These are phyloP conservation scores for Cerceris ruficornis DNA, from an alignment of 2,888 invertebrate species.

Conservation along the genomic window DNA sequence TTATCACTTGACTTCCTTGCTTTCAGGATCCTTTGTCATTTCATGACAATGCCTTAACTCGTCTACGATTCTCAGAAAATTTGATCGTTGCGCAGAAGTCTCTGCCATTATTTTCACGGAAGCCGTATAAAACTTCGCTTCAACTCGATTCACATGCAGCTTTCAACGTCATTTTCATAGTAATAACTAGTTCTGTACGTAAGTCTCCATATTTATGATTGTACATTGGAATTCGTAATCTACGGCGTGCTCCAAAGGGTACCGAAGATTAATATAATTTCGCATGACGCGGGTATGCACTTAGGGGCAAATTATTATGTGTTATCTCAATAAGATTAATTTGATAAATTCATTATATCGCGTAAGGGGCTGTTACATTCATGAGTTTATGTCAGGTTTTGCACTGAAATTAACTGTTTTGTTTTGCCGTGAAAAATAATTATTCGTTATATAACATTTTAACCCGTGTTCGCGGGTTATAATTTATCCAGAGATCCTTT, in stretches of 20 bases:
- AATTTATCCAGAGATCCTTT: too few relatives aligned
- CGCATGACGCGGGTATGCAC: background rate
- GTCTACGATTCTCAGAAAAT: background rate
- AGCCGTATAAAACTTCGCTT: background rate
- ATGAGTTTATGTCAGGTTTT: too few relatives aligned
- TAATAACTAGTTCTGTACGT: background rate
- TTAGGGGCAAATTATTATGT: background rate
- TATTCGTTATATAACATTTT: too few relatives aligned
- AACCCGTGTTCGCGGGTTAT: too few relatives aligned
- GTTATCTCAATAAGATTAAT: background rate
- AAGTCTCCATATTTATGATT: slow-evolving; percentile 1
- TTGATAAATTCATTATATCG: too few relatives aligned
- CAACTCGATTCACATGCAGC: slow-evolving; percentile 3
- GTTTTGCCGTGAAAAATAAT: too few relatives aligned
- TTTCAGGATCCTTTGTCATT: background rate
- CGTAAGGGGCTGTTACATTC: too few relatives aligned
- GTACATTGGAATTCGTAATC: slow-evolving; percentile 1
- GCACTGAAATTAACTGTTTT: too few relatives aligned
- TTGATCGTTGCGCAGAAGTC: background rate
- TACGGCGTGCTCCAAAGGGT: too few relatives aligned
- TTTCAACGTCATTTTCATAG: background rate
- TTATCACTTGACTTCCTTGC: slow-evolving; percentile 4
- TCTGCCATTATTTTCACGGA: slow-evolving; percentile 2
- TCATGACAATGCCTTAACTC: background rate
- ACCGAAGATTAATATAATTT: too few relatives aligned